These are phyloP conservation scores for Acanthoscelides obtectus DNA, from an alignment of 2,888 invertebrate genomes.

Conservation along the genomic window DNA sequence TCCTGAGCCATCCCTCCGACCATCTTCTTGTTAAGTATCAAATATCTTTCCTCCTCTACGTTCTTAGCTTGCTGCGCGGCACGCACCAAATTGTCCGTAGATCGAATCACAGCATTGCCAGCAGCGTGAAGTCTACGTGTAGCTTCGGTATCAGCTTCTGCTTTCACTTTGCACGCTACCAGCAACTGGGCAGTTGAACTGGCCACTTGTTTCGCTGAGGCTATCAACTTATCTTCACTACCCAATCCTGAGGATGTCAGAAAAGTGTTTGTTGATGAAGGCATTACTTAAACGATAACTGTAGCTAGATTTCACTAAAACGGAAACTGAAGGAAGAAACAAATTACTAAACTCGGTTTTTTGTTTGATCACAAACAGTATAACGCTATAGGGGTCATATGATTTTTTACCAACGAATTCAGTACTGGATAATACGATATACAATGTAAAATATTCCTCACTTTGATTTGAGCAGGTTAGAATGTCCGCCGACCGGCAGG, in stretches of 20 bases:
- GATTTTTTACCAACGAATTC: too few relatives aligned
- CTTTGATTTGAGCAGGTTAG: too few relatives aligned
- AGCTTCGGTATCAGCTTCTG: conserved; percentile 91
- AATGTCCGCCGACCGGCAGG: too few relatives aligned
- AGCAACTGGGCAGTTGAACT: conserved; percentile 95
- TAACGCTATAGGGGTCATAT: too few relatives aligned
- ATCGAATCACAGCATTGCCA: conserved; percentile 94
- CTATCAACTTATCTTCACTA: conserved; percentile 93
- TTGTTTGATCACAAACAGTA: too few relatives aligned
- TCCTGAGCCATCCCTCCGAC: conserved; percentile 97
- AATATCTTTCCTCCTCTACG: conserved; percentile 84
- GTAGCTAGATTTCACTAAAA: too few relatives aligned
- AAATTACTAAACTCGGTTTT: too few relatives aligned
- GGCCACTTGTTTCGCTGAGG: conserved; percentile 94
- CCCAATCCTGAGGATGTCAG: conserved; percentile 52
- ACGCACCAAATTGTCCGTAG: conserved; percentile 94
- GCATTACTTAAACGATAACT: too few relatives aligned
- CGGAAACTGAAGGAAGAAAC: too few relatives aligned
- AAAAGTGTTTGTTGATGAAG: too few relatives aligned
- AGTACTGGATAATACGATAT: too few relatives aligned
- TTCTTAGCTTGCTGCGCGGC: conserved; percentile 91
- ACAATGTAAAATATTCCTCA: too few relatives aligned
- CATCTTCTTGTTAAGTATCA: conserved; percentile 88
- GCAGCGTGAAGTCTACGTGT: conserved; percentile 88
- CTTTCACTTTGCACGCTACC: conserved; percentile 98